phyloP scores from a whole-genome alignment of 2,888 invertebrate genomes.

The Drosophila pegasa region DNA sequence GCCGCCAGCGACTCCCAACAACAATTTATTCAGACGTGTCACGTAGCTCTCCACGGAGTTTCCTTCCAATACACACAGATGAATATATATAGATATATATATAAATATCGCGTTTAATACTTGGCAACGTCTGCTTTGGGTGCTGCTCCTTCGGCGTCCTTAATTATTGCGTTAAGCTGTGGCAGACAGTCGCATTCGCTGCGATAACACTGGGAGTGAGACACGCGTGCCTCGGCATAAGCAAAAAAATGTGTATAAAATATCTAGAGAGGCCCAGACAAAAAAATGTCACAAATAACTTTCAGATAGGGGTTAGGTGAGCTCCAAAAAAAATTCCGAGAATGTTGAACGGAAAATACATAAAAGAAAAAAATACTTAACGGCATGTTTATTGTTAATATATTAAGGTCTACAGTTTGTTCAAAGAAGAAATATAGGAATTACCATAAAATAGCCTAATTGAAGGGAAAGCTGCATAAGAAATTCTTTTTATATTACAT shows the following conservation, averaged over 20 bases:
- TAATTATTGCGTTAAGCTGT: slow-evolving; percentile 53
- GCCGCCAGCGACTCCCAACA: slow-evolving; percentile 10
- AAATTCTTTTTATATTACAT: no score
- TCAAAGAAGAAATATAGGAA: neutral
- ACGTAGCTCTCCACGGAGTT: slow-evolving; percentile 52
- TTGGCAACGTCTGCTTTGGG: neutral
- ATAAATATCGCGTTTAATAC: slow-evolving; percentile 30
- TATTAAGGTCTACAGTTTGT: neutral
- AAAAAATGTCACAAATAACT: slow-evolving; percentile 19
- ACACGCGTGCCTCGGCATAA: slow-evolving; percentile 44
- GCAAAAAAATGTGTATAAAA: slow-evolving; percentile 7
- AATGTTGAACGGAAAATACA: neutral
- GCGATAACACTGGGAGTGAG: slow-evolving; percentile 18
- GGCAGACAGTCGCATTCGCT: slow-evolving; percentile 37
- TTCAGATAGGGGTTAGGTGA: neutral
- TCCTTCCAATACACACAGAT: slow-evolving; percentile 19
- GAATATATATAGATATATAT: slow-evolving; percentile 19
- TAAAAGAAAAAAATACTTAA: neutral
- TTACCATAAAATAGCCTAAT: no score
- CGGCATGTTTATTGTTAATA: neutral
- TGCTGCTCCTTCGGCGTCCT: slow-evolving; percentile 21
- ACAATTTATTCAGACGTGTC: slow-evolving; percentile 66
- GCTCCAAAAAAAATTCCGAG: neutral
- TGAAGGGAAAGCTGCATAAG: no score
- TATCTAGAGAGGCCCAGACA: neutral